Conservation (phyloP, 30 jellyfish, hydroid and myxozoan species). For the Aurelia aurita region DNA sequence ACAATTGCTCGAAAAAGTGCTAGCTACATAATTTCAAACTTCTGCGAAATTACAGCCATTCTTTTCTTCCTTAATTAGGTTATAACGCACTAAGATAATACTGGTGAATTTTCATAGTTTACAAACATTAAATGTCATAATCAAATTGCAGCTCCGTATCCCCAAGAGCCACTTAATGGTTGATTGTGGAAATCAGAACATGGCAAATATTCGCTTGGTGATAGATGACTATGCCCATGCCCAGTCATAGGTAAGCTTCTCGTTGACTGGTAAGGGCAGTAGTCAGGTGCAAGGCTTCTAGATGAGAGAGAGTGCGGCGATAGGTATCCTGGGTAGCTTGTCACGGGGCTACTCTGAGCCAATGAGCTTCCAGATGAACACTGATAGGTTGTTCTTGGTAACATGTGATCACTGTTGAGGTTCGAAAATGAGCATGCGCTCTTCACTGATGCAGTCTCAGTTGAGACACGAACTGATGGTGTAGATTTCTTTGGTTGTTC, state of each 20-base stretch:
- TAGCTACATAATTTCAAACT: no score
- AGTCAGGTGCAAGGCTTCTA: conserved; percentile 70
- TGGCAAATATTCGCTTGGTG: conserved; percentile 75
- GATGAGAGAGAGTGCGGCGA: conserved; percentile 70
- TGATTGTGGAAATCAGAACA: conserved; percentile 82
- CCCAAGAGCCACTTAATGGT: conserved; percentile 74
- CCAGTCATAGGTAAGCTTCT: conserved; percentile 58
- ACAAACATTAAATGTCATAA: neutral
- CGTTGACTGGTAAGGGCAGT: conserved; percentile 89
- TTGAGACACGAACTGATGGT: conserved; percentile 30
- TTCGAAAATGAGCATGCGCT: conserved; percentile 70
- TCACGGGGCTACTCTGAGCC: conserved; percentile 70
- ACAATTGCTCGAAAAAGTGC: no score
- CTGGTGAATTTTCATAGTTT: neutral
- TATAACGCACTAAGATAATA: neutral
- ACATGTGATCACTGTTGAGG: conserved; percentile 31
- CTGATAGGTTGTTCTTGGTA: conserved; percentile 57
- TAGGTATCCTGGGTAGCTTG: conserved; percentile 82
- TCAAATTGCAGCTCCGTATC: conserved; percentile 77
- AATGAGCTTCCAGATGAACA: conserved; percentile 63
- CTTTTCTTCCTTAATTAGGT: no score
- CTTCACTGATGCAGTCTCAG: conserved; percentile 23
- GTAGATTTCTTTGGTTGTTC: conserved; percentile 61
- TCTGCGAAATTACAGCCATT: no score
- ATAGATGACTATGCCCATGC: conserved; percentile 71